Evolutionary conservation across 1,140 invertebrate species (phyloP).

Genomic region (Papilio dardanus): DNA sequence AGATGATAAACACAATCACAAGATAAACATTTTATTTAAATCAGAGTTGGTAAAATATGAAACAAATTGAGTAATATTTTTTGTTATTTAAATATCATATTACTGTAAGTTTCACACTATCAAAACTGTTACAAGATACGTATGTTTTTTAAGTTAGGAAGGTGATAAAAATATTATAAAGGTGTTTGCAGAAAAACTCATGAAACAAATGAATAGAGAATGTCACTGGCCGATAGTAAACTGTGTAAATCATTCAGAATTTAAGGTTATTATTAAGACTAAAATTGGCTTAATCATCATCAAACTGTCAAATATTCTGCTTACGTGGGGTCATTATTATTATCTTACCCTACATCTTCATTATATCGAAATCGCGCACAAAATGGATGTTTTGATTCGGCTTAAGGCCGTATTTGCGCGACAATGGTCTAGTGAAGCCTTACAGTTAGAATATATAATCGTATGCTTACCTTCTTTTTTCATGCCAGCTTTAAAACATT

Average conservation of each 20-base stretch:
- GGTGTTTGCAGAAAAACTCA: not conserved
- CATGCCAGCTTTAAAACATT: constrained; percentile 99
- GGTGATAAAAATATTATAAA: too few relatives aligned
- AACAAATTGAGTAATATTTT: not conserved
- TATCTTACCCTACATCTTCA: too few relatives aligned
- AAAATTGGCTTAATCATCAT: not conserved
- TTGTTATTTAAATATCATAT: not conserved
- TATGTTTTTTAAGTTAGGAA: too few relatives aligned
- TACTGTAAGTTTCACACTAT: not conserved
- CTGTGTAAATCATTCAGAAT: not conserved
- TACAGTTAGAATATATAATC: too few relatives aligned
- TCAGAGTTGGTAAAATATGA: not conserved
- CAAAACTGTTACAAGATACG: too few relatives aligned
- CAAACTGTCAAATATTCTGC: too few relatives aligned
- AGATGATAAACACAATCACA: constrained; percentile 4
- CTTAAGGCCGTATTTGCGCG: too few relatives aligned
- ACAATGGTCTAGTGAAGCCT: too few relatives aligned
- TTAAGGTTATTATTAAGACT: not conserved
- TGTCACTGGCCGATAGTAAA: not conserved
- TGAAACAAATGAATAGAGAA: not conserved
- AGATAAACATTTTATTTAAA: not conserved
- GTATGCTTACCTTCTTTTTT: constrained; percentile 94
- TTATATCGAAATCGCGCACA: too few relatives aligned
- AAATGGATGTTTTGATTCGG: too few relatives aligned
- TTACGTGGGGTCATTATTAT: too few relatives aligned